Conservation (phyloP, 2,797 vertebrate genomes). For the Peromyscus attwateri region DNA sequence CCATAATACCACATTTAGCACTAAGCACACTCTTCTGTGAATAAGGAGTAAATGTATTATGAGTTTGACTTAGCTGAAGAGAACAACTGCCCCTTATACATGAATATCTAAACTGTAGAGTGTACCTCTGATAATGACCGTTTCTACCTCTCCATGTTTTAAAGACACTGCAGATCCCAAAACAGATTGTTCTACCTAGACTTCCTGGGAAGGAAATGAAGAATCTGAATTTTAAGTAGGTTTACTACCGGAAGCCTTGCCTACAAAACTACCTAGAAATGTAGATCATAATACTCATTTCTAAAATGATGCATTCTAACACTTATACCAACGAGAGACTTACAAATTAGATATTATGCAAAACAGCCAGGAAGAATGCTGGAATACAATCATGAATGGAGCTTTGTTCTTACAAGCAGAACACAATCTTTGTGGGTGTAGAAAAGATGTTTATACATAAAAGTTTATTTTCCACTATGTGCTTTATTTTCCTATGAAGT, state of each 20-base stretch:
- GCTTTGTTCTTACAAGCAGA: conserved; percentile 51
- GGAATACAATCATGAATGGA: conserved; percentile 56
- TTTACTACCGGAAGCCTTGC: conserved; percentile 37
- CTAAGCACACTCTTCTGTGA: conserved; percentile 33
- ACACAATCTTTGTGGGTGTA: conserved; percentile 35
- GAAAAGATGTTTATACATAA: conserved; percentile 55
- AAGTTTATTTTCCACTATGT: conserved; percentile 47
- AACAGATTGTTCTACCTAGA: conserved; percentile 44
- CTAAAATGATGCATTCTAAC: conserved; percentile 56
- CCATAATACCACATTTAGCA: conserved; percentile 27
- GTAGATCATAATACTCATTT: conserved; percentile 42
- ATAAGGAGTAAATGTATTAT: conserved; percentile 37
- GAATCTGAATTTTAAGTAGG: conserved; percentile 62
- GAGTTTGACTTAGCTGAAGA: conserved; percentile 59
- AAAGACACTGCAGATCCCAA: background rate
- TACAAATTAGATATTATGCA: conserved; percentile 36
- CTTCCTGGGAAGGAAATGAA: conserved; percentile 59
- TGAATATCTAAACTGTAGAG: conserved; percentile 56
- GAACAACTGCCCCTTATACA: conserved; percentile 58
- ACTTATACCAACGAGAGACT: background rate
- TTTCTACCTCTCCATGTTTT: conserved; percentile 32
- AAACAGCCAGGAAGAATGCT: conserved; percentile 21
- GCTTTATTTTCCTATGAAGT: conserved; percentile 30
- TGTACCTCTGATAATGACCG: conserved; percentile 45
- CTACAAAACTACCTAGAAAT: conserved; percentile 28